These are phyloP conservation scores for Nyctibius bracteatus DNA, from an alignment of 2,113 vertebrate genomes.

Conservation along the genomic window DNA sequence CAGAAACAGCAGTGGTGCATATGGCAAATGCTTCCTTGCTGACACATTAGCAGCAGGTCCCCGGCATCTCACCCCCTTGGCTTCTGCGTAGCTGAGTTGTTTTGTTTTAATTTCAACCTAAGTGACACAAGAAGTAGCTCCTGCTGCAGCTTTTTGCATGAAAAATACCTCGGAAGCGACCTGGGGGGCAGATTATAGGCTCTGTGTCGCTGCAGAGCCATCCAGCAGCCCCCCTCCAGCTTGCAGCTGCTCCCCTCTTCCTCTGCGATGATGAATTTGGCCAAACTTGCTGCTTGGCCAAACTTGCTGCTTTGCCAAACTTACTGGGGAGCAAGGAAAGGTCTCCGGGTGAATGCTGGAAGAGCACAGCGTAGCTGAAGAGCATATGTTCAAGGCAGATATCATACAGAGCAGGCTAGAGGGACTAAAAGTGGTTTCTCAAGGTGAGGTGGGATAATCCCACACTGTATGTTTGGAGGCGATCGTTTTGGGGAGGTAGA, in stretches of 20 bases:
- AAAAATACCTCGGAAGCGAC: neutral
- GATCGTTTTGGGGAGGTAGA: neutral
- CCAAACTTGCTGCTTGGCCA: neutral
- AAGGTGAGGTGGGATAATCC: neutral
- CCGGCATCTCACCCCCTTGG: neutral
- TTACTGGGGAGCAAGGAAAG: neutral
- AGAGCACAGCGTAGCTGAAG: neutral
- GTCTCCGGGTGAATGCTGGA: neutral
- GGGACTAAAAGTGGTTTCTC: neutral
- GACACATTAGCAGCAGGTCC: constrained; percentile 7
- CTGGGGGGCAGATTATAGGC: fast-evolving
- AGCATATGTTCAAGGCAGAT: neutral
- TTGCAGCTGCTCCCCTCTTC: neutral
- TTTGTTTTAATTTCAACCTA: neutral
- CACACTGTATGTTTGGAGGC: neutral
- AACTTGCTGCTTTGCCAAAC: neutral
- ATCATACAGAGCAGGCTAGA: neutral
- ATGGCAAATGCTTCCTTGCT: constrained; percentile 21
- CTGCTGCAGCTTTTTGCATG: neutral
- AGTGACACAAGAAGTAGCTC: neutral
- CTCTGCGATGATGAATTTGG: neutral
- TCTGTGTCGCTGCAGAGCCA: neutral
- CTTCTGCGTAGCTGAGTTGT: neutral
- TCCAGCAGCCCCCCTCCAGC: neutral
- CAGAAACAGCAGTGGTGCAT: neutral